Conservation (phyloP, 92 coral and sea anemone species). For the Ricordea florida region DNA sequence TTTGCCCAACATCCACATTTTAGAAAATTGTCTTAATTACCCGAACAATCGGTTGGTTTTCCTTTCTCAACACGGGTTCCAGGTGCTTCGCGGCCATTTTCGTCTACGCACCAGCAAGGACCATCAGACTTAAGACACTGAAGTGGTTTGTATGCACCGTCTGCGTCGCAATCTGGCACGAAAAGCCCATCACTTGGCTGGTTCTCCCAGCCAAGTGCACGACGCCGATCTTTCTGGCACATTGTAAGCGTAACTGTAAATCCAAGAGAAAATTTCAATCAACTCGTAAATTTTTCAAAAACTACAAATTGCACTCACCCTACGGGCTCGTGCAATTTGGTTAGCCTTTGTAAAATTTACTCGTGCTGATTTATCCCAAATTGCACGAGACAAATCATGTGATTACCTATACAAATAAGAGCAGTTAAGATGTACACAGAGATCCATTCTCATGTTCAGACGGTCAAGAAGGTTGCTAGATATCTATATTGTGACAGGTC, state of each 20-base stretch:
- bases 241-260: neutral
- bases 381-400: too few species aligned
- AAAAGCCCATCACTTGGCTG: constrained; percentile 45
- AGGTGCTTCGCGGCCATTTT: constrained; percentile 76
- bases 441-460: too few species aligned
- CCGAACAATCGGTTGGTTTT: constrained; percentile 11
- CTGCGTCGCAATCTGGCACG: constrained; percentile 69
- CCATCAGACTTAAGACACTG: constrained; percentile 70
- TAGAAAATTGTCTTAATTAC: neutral
- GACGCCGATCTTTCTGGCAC: constrained; percentile 69
- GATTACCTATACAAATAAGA: too few species aligned
- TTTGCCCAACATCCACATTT: too few species aligned
- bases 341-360: too few species aligned
- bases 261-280: neutral
- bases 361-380: too few species aligned
- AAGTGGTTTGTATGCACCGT: constrained; percentile 75
- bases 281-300: too few species aligned
- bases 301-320: too few species aligned
- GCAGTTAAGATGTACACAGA: too few species aligned
- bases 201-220: constrained; percentile 50
- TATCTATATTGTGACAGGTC: too few species aligned
- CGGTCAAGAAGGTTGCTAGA: too few species aligned
- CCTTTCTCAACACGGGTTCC: constrained; percentile 68
- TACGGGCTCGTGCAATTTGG: too few species aligned
- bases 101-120: constrained; percentile 90